Conservation (phyloP, 2,797 vertebrate species). For the Rhinichthys osculus region DNA sequence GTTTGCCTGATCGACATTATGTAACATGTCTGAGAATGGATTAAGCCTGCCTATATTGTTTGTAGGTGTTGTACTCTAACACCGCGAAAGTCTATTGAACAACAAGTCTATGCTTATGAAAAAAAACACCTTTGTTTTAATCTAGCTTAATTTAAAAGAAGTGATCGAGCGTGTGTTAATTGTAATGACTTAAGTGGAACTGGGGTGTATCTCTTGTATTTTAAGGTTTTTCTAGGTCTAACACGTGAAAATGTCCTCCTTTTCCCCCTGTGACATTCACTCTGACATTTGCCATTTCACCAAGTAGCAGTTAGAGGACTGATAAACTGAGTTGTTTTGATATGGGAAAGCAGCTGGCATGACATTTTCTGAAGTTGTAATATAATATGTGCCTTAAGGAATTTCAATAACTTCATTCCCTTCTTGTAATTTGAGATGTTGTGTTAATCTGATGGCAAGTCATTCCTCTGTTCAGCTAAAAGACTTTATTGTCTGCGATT, state of each 20-base stretch:
- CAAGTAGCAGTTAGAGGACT: background rate
- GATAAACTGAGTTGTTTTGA: conserved; percentile 26
- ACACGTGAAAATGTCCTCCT: background rate
- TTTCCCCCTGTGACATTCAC: conserved; percentile 24
- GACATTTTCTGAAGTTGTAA: conserved; percentile 3
- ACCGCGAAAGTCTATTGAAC: background rate
- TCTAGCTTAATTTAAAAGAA: background rate
- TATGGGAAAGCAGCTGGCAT: conserved; percentile 30
- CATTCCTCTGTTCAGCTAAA: background rate
- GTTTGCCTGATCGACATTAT: background rate
- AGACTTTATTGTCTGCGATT: background rate
- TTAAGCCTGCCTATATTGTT: background rate
- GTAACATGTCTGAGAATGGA: background rate
- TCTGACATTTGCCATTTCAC: conserved; percentile 47
- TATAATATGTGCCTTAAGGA: background rate
- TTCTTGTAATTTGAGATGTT: conserved; percentile 10
- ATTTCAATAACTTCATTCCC: conserved; percentile 3
- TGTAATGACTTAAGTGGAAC: background rate
- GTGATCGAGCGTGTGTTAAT: background rate
- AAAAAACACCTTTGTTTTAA: background rate
- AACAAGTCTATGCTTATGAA: background rate
- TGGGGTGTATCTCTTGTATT: background rate
- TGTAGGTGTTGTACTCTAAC: background rate
- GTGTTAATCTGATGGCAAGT: background rate
- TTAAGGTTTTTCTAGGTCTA: background rate